Conservation (phyloP, 1,140 invertebrate genomes). For the Leptopilina clavipes region DNA sequence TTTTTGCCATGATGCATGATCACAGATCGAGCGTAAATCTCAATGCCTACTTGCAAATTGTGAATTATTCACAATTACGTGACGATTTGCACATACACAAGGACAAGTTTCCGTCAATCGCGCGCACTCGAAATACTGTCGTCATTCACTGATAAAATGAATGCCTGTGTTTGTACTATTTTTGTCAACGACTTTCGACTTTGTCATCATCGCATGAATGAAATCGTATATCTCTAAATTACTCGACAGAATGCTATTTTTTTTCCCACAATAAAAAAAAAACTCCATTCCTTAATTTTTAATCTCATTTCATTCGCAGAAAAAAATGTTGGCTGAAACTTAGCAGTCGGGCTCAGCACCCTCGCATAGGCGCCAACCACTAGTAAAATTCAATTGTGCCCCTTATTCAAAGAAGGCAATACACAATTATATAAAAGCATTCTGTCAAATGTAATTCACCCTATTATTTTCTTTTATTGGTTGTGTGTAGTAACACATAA, state of each 20-base stretch:
- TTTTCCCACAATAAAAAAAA: neutral
- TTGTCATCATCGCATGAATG: slow-evolving; percentile 5
- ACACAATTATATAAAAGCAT: too few relatives aligned
- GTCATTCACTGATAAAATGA: slow-evolving; percentile 16
- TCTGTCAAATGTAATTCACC: too few relatives aligned
- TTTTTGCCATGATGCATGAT: too few relatives aligned
- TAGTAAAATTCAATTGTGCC: too few relatives aligned
- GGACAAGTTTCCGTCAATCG: slow-evolving; percentile 5
- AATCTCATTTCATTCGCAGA: too few relatives aligned
- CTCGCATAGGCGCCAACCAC: too few relatives aligned
- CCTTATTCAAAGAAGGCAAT: too few relatives aligned
- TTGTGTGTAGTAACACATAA: too few relatives aligned
- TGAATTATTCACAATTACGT: neutral
- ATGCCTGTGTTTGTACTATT: slow-evolving; percentile 16
- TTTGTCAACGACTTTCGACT: slow-evolving; percentile 17
- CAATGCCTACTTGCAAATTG: neutral
- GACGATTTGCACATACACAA: neutral
- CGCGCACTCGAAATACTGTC: neutral
- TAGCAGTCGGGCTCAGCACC: too few relatives aligned
- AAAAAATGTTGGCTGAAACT: too few relatives aligned
- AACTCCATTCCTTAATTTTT: too few relatives aligned
- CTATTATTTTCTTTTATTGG: too few relatives aligned
- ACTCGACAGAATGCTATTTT: neutral
- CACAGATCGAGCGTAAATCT: neutral
- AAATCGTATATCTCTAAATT: neutral